Percentiles rank a stretch among this genome's conserved stretches.
phyloP scores from a whole-genome alignment of 2,797 vertebrate genomes.

The Aphelocoma californica region DNA sequence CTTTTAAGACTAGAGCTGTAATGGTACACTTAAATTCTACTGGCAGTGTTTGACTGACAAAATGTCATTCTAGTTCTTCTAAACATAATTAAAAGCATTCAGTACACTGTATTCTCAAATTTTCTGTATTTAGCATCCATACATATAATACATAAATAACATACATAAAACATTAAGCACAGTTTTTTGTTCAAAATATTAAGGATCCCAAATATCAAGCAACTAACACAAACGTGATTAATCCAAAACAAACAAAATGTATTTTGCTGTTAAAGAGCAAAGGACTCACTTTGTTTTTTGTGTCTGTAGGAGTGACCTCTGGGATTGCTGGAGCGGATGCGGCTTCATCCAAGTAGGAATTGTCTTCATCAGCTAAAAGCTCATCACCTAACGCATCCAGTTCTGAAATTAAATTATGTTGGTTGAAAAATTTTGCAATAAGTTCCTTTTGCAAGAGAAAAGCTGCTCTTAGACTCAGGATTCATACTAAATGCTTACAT shows the following conservation, averaged over 20 bases:
- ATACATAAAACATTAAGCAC: background rate
- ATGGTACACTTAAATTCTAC: background rate
- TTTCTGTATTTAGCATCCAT: background rate
- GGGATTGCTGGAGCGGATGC: conserved; percentile 91
- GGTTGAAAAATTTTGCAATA: background rate
- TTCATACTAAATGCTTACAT: background rate
- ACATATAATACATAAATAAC: background rate
- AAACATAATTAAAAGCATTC: background rate
- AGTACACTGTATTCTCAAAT: background rate
- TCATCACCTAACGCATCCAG: conserved; percentile 95
- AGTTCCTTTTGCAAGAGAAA: background rate
- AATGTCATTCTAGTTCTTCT: background rate
- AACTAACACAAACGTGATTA: background rate
- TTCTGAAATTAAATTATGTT: conserved; percentile 76
- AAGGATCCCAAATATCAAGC: background rate
- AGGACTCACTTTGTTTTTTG: conserved; percentile 86
- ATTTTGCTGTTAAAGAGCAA: background rate
- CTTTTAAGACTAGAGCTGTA: background rate
- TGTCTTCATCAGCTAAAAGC: conserved; percentile 92
- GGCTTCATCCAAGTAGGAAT: conserved; percentile 94
- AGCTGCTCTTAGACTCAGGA: background rate
- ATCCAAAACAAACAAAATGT: background rate
- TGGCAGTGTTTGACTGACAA: background rate
- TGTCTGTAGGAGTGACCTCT: conserved; percentile 87
- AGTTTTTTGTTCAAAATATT: background rate